These are phyloP conservation scores for Anarhynchus alexandrinus DNA, from an alignment of 2,113 vertebrate species.

Conservation along the genomic window DNA sequence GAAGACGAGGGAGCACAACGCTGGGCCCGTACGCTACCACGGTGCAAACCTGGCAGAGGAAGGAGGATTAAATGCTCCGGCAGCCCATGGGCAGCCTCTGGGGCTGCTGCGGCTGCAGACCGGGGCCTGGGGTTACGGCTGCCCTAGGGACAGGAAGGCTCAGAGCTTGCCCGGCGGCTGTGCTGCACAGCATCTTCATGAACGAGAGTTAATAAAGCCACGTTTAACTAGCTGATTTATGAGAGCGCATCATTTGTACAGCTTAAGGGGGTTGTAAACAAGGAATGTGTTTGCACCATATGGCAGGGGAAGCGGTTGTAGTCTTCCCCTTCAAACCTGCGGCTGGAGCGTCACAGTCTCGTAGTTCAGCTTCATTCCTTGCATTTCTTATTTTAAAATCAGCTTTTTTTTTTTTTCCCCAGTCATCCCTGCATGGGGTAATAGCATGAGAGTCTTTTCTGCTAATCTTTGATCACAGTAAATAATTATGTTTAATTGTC, in stretches of 20 bases:
- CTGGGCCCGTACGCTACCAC: neutral
- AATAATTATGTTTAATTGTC: neutral
- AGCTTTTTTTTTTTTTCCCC: neutral
- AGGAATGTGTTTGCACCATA: neutral
- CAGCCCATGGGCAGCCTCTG: neutral
- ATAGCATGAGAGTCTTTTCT: neutral
- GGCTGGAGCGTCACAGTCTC: rapidly evolving
- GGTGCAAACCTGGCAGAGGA: neutral
- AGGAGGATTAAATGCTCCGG: neutral
- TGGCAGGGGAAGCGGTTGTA: neutral
- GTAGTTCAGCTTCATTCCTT: neutral
- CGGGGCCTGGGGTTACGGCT: neutral
- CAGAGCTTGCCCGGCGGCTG: neutral
- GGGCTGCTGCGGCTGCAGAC: neutral
- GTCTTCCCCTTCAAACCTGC: neutral
- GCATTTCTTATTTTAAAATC: neutral
- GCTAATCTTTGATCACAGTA: neutral
- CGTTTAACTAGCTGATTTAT: neutral
- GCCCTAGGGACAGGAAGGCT: neutral
- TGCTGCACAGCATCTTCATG: neutral
- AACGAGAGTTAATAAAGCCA: neutral
- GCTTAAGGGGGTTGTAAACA: neutral
- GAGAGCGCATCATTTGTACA: neutral
- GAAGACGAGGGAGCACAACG: neutral
- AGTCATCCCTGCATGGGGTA: neutral